Evolutionary conservation across 1,140 invertebrate species (phyloP), one percentile per base, ranked within the genome.

Genomic region (Drosophila equinoxialis): DNA sequence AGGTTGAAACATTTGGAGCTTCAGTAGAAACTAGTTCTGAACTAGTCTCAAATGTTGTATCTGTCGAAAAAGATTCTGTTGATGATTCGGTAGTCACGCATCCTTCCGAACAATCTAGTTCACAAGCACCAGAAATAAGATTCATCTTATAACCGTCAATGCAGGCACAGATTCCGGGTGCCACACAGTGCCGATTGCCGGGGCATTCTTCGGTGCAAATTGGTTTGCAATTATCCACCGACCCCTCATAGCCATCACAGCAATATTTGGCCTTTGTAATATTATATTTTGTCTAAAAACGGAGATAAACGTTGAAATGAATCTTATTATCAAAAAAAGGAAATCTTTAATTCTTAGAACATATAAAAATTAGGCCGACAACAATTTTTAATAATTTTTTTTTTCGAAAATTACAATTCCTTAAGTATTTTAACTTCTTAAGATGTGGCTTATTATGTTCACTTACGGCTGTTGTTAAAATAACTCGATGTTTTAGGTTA

Each of bases 91-190:
- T 30, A 6, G 5, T 30, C 1, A 6, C 6, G 13, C 23, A 54
- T 54, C 48, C 48, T 17, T 54, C 8, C 20, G 23, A 7, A 2
- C 48, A 54, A 20, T 23, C 20, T 8, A 23, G 54, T 1, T n/a
- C 54, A 57, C 54, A 57, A 30, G n/a, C 23, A 30, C 54, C 54
- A 26, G n/a, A 17, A 23, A 14, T 7, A 23, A 7, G 13, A 5
- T 30, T 33, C 26, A 13, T 57, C 6, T 7, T 23, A n/a, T 57
- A 57, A 57, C 54, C 54, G 13, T 57, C 13, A 6, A 5, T 11
- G n/a, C 54, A 57, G 54, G 54, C 54, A 57, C 54, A 57, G n/a
- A 6, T 33, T n/a, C 30, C 4, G 2, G 54, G 51, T 8, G 23
- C 10, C 4, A 8, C n/a, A 26, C 51, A 55, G 3, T 13, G 26